Conservation (phyloP, 2,113 vertebrate species). For the Thymallus thymallus region DNA sequence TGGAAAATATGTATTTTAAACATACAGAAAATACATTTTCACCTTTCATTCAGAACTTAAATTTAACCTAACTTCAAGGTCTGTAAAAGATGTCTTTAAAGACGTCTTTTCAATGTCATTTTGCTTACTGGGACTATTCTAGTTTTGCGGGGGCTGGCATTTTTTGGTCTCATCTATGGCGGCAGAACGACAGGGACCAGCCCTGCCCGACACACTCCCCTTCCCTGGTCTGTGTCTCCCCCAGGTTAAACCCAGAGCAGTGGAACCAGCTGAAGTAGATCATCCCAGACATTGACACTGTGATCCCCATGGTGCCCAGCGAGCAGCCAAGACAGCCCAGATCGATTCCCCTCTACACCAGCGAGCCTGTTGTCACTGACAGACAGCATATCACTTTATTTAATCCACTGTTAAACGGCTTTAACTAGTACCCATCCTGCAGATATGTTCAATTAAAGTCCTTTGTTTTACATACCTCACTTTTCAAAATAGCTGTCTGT, state of each 20-base stretch:
- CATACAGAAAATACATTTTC: too few species aligned
- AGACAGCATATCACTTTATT: constrained; percentile 73
- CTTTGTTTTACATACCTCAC: constrained; percentile 20
- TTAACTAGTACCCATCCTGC: constrained; percentile 77
- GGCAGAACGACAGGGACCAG: too few species aligned
- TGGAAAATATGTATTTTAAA: too few species aligned
- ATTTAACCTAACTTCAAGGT: too few species aligned
- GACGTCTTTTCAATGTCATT: too few species aligned
- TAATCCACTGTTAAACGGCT: constrained; percentile 65
- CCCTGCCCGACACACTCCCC: constrained; percentile 5
- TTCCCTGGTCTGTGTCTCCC: constrained; percentile 34
- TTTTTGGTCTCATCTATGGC: too few species aligned
- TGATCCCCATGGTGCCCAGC: constrained; percentile 65
- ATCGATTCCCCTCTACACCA: constrained; percentile 59
- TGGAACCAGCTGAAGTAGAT: constrained; percentile 85
- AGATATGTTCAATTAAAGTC: constrained; percentile 61
- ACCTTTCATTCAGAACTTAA: too few species aligned
- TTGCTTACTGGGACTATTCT: too few species aligned
- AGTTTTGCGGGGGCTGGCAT: too few species aligned
- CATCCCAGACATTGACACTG: constrained; percentile 82
- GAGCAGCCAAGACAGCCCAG: constrained; percentile 23
- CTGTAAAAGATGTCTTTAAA: too few species aligned
- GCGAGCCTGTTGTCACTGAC: constrained; percentile 62
- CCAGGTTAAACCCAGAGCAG: constrained; percentile 83
- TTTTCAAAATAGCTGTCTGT: not conserved